Evolutionary conservation across 1,140 invertebrate species (phyloP).

Genomic region (Triops longicaudatus): DNA sequence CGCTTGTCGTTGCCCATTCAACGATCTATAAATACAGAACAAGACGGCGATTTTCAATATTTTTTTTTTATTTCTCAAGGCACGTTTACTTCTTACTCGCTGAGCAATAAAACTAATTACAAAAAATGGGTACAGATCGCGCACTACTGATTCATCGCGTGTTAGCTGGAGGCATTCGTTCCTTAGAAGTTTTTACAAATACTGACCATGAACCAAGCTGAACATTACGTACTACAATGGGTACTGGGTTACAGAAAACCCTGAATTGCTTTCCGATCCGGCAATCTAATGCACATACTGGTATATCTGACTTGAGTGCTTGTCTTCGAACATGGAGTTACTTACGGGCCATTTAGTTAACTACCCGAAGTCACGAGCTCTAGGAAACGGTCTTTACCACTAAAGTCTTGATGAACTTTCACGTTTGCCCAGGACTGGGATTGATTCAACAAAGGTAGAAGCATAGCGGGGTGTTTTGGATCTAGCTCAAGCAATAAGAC

Average conservation of each 20-base stretch:
- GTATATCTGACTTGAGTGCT: neutral
- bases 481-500: slow-evolving; percentile 51
- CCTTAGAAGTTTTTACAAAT: neutral
- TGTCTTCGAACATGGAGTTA: neutral
- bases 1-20: too few relatives aligned
- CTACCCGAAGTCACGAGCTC: neutral
- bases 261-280: neutral
- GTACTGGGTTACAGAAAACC: neutral
- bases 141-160: too few relatives aligned
- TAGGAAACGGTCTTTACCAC: neutral
- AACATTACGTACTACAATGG: neutral
- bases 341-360: neutral
- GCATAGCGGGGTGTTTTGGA: slow-evolving; percentile 43
- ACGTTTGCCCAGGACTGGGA: neutral
- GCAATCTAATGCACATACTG: neutral
- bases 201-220: neutral
- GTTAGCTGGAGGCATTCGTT: neutral
- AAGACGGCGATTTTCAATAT: too few relatives aligned
- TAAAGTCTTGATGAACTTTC: neutral
- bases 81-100: too few relatives aligned
- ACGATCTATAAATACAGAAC: too few relatives aligned
- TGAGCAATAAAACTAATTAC: too few relatives aligned
- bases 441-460: neutral
- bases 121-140: too few relatives aligned
- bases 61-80: too few relatives aligned